Percentiles rank a stretch among this genome's conserved stretches.
Conservation (phyloP, 2,797 vertebrate genomes). For the Champsocephalus gunnari region DNA sequence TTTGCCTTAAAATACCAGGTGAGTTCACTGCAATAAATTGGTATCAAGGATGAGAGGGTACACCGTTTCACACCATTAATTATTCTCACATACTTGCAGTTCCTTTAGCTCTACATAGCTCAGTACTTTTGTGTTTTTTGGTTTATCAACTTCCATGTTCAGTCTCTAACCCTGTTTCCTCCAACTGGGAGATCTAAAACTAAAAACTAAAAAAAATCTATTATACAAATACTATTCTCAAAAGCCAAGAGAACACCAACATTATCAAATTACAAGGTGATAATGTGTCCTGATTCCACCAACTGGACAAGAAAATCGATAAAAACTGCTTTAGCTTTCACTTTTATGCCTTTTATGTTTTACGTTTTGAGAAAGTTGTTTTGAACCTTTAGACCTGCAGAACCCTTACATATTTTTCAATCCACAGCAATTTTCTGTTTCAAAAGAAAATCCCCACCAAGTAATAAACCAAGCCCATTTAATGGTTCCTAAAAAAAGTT, state of each 20-base stretch:
- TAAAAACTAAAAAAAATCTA: neutral
- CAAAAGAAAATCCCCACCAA: slow-evolving; percentile 20
- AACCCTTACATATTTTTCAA: neutral
- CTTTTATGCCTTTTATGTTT: neutral
- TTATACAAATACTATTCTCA: neutral
- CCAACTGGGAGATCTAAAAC: neutral
- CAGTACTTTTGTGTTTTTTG: neutral
- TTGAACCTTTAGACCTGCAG: neutral
- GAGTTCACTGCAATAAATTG: neutral
- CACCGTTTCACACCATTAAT: too few relatives aligned
- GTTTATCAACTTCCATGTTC: neutral
- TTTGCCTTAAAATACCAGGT: neutral
- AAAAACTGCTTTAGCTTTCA: neutral
- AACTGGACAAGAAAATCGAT: neutral
- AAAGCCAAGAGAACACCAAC: neutral
- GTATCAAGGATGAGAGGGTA: neutral
- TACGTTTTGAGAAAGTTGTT: neutral
- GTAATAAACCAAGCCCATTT: slow-evolving; percentile 7
- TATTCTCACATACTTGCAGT: neutral
- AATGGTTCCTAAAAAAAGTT: slow-evolving; percentile 13
- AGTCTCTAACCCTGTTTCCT: neutral
- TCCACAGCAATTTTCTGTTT: neutral
- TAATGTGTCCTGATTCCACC: neutral
- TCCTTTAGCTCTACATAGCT: neutral
- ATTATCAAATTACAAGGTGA: neutral